phyloP scores from a whole-genome alignment of 2,797 vertebrate genomes.

The Hyperoplus lanceolatus region DNA sequence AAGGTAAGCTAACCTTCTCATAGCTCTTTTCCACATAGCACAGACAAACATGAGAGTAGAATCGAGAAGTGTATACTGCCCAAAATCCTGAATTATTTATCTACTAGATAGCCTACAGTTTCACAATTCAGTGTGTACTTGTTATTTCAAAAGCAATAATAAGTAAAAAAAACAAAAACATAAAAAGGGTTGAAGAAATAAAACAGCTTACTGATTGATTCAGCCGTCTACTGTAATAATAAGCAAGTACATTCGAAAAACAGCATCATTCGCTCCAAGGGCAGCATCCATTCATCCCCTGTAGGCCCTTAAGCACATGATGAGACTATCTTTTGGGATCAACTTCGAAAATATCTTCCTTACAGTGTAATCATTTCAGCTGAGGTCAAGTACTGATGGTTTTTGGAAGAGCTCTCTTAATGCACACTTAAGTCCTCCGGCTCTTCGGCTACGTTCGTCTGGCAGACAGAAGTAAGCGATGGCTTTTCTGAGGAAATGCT shows the following conservation, averaged over 20 bases:
- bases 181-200: slow-evolving; percentile 15
- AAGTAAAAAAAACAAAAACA: not conserved
- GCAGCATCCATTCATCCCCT: slow-evolving; percentile 69
- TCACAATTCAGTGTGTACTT: not conserved
- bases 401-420: slow-evolving; percentile 79
- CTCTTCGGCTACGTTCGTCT: slow-evolving; percentile 73
- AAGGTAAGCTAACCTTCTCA: not conserved
- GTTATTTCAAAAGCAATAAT: not conserved
- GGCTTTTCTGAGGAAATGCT: slow-evolving; percentile 76
- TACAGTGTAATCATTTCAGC: slow-evolving; percentile 76
- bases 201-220: slow-evolving; percentile 27
- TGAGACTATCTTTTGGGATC: slow-evolving; percentile 78
- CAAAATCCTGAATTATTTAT: slow-evolving; percentile 1
- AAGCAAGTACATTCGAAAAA: slow-evolving; percentile 55
- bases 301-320: slow-evolving; percentile 76
- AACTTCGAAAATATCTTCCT: slow-evolving; percentile 77
- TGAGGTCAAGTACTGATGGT: slow-evolving; percentile 81
- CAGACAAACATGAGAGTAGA: not conserved
- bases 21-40: not conserved
- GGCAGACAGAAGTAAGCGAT: slow-evolving; percentile 77
- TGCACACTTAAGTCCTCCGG: slow-evolving; percentile 78
- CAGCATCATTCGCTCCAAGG: slow-evolving; percentile 61
- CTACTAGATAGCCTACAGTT: not conserved
- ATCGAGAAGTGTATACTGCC: not conserved
- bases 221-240: slow-evolving; percentile 47